phyloP scores from a whole-genome alignment of 2,888 invertebrate genomes.

The Empis stercorea region DNA sequence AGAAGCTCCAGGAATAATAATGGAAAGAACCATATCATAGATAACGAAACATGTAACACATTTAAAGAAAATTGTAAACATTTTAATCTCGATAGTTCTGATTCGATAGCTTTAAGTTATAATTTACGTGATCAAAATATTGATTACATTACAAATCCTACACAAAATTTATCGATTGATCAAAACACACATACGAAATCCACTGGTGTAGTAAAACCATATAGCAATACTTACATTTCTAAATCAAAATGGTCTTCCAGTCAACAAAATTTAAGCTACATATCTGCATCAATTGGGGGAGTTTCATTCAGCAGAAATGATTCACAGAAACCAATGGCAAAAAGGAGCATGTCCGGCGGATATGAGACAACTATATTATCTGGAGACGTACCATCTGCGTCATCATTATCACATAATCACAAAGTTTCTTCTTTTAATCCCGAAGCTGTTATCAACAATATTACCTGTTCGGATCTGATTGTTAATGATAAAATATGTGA shows the following conservation, averaged over 20 bases:
- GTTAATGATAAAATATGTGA: constrained; percentile 16
- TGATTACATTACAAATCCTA: constrained; percentile 18
- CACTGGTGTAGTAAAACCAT: constrained; percentile 9
- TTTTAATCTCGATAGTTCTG: constrained; percentile 13
- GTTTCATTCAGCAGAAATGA: constrained; percentile 7
- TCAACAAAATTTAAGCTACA: constrained; percentile 17
- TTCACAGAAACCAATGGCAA: constrained; percentile 18
- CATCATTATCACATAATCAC: constrained; percentile 10
- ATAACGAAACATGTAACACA: constrained; percentile 6
- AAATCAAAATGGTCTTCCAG: constrained; percentile 15
- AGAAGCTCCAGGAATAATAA: constrained; percentile 15
- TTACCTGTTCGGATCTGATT: constrained; percentile 11
- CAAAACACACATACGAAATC: constrained; percentile 10
- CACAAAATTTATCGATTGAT: constrained; percentile 13
- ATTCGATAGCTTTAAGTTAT: constrained; percentile 19
- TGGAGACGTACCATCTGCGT: constrained; percentile 6
- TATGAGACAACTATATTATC: constrained; percentile 12
- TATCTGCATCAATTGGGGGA: constrained; percentile 4
- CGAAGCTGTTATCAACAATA: constrained; percentile 6
- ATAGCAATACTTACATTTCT: constrained; percentile 1
- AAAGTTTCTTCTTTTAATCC: constrained; percentile 7
- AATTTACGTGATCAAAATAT: constrained; percentile 22
- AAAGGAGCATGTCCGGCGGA: constrained; percentile 21
- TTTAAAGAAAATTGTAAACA: constrained; percentile 3
- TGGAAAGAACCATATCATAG: constrained; percentile 4